Evolutionary conservation across 2,797 vertebrate species (phyloP).

Genomic region (Helostoma temminkii): DNA sequence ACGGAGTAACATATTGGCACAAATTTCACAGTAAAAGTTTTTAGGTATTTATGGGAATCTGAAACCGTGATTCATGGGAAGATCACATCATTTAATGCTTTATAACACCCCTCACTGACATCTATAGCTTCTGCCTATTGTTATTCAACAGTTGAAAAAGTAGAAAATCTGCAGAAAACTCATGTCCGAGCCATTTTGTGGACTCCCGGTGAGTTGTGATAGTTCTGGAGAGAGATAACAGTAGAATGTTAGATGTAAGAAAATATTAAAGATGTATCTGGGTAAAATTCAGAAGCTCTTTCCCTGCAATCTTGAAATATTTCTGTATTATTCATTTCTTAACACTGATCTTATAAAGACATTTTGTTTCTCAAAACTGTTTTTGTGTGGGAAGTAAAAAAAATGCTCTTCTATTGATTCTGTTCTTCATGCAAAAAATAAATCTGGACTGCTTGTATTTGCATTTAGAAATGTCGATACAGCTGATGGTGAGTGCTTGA

Average conservation of each 20-base stretch:
- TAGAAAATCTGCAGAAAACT: conserved; percentile 43
- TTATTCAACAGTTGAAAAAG: conserved; percentile 42
- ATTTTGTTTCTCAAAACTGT: too few relatives aligned
- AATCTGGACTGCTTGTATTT: neutral
- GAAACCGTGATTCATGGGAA: conserved; percentile 8
- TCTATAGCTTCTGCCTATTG: conserved; percentile 20
- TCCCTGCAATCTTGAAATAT: too few relatives aligned
- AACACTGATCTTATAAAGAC: too few relatives aligned
- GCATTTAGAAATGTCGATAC: neutral
- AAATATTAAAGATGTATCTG: neutral
- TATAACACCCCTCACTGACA: conserved; percentile 18
- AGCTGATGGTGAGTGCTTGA: neutral
- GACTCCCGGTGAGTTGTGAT: conserved; percentile 82
- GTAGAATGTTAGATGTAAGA: neutral
- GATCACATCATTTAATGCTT: conserved; percentile 12
- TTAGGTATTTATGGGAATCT: conserved; percentile 4
- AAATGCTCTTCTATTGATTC: neutral
- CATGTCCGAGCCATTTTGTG: conserved; percentile 86
- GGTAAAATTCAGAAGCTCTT: too few relatives aligned
- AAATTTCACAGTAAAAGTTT: conserved; percentile 20
- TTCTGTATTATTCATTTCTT: too few relatives aligned
- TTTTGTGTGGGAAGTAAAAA: too few relatives aligned
- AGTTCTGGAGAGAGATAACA: conserved; percentile 73
- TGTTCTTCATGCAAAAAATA: neutral
- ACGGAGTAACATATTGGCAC: neutral